Evolutionary conservation across 2,888 invertebrate species (phyloP).

Genomic region (Tenthredo scrophulariae): DNA sequence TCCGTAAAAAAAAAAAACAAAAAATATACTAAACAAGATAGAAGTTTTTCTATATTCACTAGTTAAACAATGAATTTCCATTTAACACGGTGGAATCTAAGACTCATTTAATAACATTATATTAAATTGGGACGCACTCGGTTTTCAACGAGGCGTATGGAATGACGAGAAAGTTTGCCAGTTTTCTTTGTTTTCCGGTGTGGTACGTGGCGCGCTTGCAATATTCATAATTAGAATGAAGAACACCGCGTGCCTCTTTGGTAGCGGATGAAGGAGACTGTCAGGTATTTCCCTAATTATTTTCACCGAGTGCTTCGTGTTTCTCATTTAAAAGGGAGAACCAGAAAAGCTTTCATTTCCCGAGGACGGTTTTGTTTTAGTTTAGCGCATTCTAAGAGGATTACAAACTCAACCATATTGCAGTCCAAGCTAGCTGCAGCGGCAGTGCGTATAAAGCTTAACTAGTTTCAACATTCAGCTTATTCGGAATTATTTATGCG

Average conservation of each 20-base stretch:
- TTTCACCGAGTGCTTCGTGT: conserved; percentile 56
- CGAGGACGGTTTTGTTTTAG: conserved; percentile 51
- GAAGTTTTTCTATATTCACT: neutral
- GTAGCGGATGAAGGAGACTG: conserved; percentile 7
- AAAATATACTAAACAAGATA: neutral
- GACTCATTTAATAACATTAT: neutral
- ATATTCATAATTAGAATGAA: conserved; percentile 47
- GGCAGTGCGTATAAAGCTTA: conserved; percentile 42
- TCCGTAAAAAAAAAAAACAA: too few relatives aligned
- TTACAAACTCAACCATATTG: conserved; percentile 55
- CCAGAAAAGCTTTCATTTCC: conserved; percentile 46
- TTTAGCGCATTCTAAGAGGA: conserved; percentile 58
- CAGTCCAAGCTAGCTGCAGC: conserved; percentile 28
- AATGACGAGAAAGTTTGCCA: conserved; percentile 22
- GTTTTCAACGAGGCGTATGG: neutral
- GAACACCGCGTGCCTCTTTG: conserved; percentile 42
- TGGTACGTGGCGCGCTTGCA: conserved; percentile 29
- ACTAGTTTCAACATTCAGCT: conserved; percentile 45
- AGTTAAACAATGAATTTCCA: neutral
- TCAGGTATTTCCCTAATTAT: conserved; percentile 63
- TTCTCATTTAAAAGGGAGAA: conserved; percentile 37
- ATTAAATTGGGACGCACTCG: neutral
- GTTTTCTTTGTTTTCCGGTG: conserved; percentile 35
- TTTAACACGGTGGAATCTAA: neutral
- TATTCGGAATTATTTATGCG: conserved; percentile 48